These are phyloP conservation scores for Alauda arvensis DNA, from an alignment of 2,797 vertebrate species.

Conservation along the genomic window DNA sequence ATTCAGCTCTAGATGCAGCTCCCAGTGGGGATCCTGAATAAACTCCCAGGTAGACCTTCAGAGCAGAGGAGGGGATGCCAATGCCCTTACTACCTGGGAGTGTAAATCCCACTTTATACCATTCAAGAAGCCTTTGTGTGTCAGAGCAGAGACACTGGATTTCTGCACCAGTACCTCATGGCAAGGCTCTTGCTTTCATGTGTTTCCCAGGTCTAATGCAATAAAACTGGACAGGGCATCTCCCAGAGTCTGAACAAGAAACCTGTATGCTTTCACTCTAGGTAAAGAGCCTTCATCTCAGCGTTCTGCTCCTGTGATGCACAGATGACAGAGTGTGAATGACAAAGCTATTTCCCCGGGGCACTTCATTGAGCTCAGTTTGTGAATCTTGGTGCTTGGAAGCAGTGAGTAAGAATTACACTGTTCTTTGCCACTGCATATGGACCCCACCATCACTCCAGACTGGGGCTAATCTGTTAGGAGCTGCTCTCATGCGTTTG, in stretches of 20 bases:
- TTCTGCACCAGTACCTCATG: background rate
- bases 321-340: slow-evolving; percentile 59
- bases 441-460: background rate
- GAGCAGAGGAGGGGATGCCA: background rate
- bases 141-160: background rate
- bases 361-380: slow-evolving; percentile 45
- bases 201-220: background rate
- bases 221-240: background rate
- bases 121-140: background rate
- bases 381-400: slow-evolving; percentile 27
- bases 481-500: background rate
- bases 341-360: slow-evolving; percentile 58
- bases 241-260: background rate
- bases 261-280: background rate
- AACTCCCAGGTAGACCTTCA: background rate
- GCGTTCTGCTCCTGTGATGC: background rate
- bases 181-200: background rate
- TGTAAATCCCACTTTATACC: background rate
- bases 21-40: background rate
- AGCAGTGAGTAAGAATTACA: background rate
- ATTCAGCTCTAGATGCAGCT: background rate
- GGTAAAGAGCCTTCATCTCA: background rate
- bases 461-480: background rate
- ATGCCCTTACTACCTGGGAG: background rate
- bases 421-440: background rate